Evolutionary conservation across 2,797 vertebrate genomes (phyloP).

Genomic region (Myotis findleyi): DNA sequence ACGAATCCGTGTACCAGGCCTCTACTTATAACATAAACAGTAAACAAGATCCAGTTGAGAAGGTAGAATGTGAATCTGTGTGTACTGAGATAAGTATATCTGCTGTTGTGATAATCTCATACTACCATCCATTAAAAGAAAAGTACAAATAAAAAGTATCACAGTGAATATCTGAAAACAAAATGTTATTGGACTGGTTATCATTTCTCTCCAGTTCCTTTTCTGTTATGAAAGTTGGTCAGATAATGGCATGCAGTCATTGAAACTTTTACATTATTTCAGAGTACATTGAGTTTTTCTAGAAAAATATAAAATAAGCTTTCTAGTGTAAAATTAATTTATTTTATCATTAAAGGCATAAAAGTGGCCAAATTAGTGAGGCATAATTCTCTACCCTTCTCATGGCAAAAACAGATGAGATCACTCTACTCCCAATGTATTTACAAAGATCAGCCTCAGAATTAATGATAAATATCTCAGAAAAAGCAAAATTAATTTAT

Average conservation of each 20-base stretch:
- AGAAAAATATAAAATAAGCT: constrained; percentile 57
- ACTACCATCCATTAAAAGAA: background rate
- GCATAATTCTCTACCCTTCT: background rate
- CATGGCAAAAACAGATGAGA: background rate
- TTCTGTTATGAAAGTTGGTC: constrained; percentile 15
- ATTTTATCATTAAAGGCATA: constrained; percentile 12
- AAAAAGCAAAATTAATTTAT: constrained; percentile 39
- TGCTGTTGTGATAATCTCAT: background rate
- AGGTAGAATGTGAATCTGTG: background rate
- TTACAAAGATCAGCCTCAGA: constrained; percentile 19
- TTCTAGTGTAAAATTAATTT: constrained; percentile 44
- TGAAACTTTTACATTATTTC: constrained; percentile 41
- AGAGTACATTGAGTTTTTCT: constrained; percentile 40
- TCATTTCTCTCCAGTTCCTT: constrained; percentile 42
- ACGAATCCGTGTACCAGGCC: no score
- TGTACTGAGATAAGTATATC: constrained; percentile 21
- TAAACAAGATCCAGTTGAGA: background rate
- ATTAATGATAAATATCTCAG: constrained; percentile 47
- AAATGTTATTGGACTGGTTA: constrained; percentile 24
- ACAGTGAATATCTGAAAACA: constrained; percentile 25
- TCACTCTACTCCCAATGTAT: background rate
- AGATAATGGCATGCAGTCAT: constrained; percentile 40
- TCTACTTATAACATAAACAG: background rate
- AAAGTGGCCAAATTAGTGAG: constrained; percentile 6
- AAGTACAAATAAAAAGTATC: background rate